These are phyloP conservation scores for Miltochrista miniata DNA, from an alignment of 2,888 invertebrate species.

Conservation along the genomic window DNA sequence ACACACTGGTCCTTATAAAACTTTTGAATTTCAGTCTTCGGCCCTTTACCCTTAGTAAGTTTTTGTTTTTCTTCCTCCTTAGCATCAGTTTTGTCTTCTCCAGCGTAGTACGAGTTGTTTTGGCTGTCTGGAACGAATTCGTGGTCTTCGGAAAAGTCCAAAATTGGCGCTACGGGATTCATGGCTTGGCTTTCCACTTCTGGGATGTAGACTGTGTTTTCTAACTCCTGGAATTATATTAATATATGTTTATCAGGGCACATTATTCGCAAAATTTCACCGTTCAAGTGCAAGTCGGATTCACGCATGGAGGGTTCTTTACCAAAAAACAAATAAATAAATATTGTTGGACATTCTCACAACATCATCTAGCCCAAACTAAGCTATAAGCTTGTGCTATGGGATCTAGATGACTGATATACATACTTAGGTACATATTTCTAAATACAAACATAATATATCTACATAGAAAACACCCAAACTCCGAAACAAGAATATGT, in stretches of 20 bases:
- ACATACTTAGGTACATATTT: no score
- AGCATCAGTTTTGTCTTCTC: conserved; percentile 72
- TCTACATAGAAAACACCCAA: no score
- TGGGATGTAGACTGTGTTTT: conserved; percentile 60
- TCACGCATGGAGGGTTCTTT: no score
- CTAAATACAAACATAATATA: no score
- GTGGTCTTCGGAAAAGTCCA: conserved; percentile 81
- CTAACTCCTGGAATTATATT: conserved; percentile 58
- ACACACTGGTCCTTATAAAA: conserved; percentile 76
- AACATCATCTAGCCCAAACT: no score
- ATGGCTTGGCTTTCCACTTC: conserved; percentile 69
- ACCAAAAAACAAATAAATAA: no score
- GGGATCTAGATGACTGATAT: no score
- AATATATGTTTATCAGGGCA: neutral
- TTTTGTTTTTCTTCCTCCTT: conserved; percentile 73
- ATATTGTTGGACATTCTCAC: no score
- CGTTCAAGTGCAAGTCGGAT: no score
- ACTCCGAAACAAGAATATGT: no score
- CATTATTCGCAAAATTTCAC: no score
- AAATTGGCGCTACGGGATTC: conserved; percentile 68
- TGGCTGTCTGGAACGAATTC: conserved; percentile 78
- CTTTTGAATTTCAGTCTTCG: conserved; percentile 62
- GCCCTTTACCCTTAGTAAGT: conserved; percentile 73
- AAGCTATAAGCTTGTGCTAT: no score
- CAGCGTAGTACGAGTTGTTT: conserved; percentile 71